Percentiles rank a stretch among this genome's conserved stretches.
Evolutionary conservation across 2,797 vertebrate species (phyloP).

Genomic region (Acropternis orthonyx): DNA sequence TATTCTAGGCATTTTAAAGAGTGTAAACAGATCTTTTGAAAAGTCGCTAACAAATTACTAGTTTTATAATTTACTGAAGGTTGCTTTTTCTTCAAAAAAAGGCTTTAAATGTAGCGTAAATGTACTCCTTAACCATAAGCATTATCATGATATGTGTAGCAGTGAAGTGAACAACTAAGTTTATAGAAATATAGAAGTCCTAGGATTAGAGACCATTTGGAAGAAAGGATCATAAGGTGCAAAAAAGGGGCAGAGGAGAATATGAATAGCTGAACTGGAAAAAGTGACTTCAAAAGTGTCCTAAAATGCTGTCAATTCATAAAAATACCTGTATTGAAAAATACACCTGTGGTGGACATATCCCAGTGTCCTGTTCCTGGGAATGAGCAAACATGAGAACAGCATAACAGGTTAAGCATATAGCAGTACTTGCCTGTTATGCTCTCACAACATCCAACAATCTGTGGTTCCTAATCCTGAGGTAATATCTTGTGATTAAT

Average conservation of each 20-base stretch:
- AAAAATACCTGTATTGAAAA: background rate
- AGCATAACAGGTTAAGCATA: background rate
- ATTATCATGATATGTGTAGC: background rate
- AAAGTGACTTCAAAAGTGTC: background rate
- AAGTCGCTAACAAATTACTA: background rate
- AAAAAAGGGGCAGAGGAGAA: background rate
- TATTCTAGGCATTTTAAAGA: background rate
- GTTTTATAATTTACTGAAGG: background rate
- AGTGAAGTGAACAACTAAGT: background rate
- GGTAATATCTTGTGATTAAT: slow-evolving; percentile 48
- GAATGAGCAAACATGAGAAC: background rate
- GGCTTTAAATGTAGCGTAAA: background rate
- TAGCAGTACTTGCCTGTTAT: background rate
- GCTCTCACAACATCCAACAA: background rate
- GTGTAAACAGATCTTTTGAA: background rate
- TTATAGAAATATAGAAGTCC: background rate
- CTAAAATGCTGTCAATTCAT: background rate
- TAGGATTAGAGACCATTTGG: background rate
- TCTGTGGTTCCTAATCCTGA: slow-evolving; percentile 19
- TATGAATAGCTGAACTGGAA: background rate
- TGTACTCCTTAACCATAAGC: background rate
- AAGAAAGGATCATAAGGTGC: background rate
- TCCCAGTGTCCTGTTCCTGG: background rate
- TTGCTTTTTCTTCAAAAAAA: background rate
- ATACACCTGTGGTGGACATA: background rate